These are phyloP conservation scores for Harlomillsia oculata DNA, from an alignment of 1,140 invertebrate genomes.

Conservation along the genomic window DNA sequence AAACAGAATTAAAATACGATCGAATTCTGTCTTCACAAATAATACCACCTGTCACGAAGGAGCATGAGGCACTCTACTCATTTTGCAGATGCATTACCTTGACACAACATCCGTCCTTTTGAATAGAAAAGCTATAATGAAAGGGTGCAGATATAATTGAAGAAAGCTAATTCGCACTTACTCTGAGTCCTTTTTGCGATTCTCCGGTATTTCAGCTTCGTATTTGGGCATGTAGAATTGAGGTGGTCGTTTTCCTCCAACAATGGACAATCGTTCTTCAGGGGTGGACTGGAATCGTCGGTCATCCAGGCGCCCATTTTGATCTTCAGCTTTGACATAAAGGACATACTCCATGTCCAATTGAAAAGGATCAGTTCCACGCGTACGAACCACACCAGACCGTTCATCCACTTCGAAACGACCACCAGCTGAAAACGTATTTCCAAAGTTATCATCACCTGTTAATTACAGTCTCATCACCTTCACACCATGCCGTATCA, in stretches of 20 bases:
- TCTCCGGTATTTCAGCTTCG: conserved; percentile 88
- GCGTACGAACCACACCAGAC: conserved; percentile 83
- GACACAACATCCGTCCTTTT: too few relatives aligned
- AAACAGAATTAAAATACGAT: too few relatives aligned
- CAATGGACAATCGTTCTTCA: conserved; percentile 81
- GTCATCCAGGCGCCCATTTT: conserved; percentile 81
- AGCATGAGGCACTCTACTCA: too few relatives aligned
- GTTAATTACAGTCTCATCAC: too few relatives aligned
- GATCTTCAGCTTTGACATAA: conserved; percentile 91
- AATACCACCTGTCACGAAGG: too few relatives aligned
- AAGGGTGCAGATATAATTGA: not conserved
- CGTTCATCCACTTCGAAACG: conserved; percentile 81
- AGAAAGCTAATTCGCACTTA: conserved; percentile 47
- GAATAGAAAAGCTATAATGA: not conserved
- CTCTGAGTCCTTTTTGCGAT: conserved; percentile 92
- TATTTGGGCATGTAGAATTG: conserved; percentile 90
- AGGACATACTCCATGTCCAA: conserved; percentile 92
- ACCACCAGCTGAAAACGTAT: conserved; percentile 51
- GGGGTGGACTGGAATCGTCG: conserved; percentile 78
- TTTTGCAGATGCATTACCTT: too few relatives aligned
- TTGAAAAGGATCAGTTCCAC: conserved; percentile 82
- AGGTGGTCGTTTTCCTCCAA: conserved; percentile 82
- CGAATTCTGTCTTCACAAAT: too few relatives aligned
- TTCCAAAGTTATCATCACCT: too few relatives aligned
- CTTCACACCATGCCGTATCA: too few relatives aligned